Base-by-base conservation (phyloP, 2,888 invertebrate species). In the Drosophila merina region DNA sequence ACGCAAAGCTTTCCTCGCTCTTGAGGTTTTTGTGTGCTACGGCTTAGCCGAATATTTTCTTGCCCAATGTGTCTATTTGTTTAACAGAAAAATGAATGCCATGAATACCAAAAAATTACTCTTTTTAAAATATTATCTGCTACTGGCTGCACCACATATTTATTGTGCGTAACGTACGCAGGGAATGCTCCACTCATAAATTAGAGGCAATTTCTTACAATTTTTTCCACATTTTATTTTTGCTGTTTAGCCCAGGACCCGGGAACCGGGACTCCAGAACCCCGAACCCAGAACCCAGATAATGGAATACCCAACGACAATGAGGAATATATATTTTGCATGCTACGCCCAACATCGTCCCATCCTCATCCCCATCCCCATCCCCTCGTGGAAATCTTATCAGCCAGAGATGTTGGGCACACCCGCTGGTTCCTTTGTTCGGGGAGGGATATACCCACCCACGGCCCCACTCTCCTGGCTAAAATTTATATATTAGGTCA, bases 401-500 rank as follows among this genome's bases (percentile, higher is more conserved):
- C 79, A 67, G 63, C 82, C 58, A 51, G 68, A 72, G 72, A 76
- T 62, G 75, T 44, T 14, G 26, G 47, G 54, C 56, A 49, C 69
- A 69, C 57, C 47, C 54, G 51, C 66, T 48, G 51, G 48, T 67
- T 40, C 51, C 63, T 30, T 67, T 50, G 40, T 56, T 33, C 10
- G 33, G 52, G 33, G 38, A 8, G 44, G 62, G 50, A 30, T 7
- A n/a, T 36, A 1, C n/a, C 36, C 36, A 36, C 36, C n/a, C 36
- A 6, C 36, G 2, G 5, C 4, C 10, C 33, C 33, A 3, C 26
- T 26, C 52, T 42, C 14, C 9, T 25, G 72, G 50, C 54, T 33
- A 66, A 63, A 86, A 84, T 76, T 85, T 84, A 87, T 83, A 85
- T 81, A 85, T 85, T 75, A 78, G 83, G 85, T 81, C 83, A 83